phyloP scores from a whole-genome alignment of 2,113 vertebrate genomes.

The Phoenicopterus ruber region DNA sequence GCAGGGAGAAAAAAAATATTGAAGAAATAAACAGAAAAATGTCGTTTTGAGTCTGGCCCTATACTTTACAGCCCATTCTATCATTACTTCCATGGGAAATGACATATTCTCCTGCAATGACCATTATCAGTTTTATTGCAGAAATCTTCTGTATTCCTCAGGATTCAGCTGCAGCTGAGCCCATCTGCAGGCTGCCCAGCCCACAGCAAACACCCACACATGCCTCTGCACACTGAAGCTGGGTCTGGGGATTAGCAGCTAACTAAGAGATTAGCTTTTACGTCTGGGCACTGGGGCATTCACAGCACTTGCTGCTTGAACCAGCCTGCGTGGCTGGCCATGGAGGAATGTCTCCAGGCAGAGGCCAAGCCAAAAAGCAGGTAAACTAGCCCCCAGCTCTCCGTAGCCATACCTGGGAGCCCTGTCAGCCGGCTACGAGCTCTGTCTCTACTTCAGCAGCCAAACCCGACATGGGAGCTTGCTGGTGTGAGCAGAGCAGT shows the following conservation, averaged over 20 bases:
- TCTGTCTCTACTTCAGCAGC: neutral
- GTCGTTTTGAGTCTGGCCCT: neutral
- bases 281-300: neutral
- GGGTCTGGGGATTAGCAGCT: neutral
- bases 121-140: neutral
- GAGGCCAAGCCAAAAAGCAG: neutral
- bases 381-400: neutral
- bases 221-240: neutral
- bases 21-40: neutral
- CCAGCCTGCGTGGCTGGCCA: neutral
- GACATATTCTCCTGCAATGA: neutral
- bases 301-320: neutral
- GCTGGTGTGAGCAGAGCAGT: neutral
- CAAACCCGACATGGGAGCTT: rapidly evolving
- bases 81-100: neutral
- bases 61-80: neutral
- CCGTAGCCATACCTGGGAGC: neutral
- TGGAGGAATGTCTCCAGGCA: neutral
- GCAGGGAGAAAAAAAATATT: too few species aligned
- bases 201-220: neutral
- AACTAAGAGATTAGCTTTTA: neutral
- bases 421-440: neutral
- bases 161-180: neutral
- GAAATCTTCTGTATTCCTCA: neutral
- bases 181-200: neutral